Base-by-base conservation (phyloP, 2,113 vertebrate species). In the Mus spicilegus region DNA sequence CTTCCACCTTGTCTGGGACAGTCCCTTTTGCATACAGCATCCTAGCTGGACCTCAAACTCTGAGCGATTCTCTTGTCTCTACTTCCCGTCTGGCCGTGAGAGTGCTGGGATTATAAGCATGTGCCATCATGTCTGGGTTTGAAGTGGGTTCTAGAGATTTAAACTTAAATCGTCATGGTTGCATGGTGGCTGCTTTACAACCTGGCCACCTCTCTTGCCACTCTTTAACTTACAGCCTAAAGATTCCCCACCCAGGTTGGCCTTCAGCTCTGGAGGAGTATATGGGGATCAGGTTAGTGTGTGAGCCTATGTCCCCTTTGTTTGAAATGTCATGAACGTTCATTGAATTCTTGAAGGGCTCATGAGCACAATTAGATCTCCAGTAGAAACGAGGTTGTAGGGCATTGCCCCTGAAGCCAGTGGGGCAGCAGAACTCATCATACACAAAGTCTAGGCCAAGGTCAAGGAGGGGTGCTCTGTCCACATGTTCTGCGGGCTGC, bases 331-430 rank as follows among this genome's bases (percentile, higher is more conserved):
- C 77, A 22, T 16, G 10, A 89, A 17, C 2, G 36, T 51, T 36
- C 10, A 11, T 28, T n/a, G 46, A 61, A 51, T n/a, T 63, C 65
- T 73, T 54, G 14, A 26, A 81, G 70, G 42, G 49, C 22, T 20
- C 30, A 0, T 0, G 28, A 3, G 39, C n/a, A 11, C 26, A 9
- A 1, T 54, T 42, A 20, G 58, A 36, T 5, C 54, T 51, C 42
- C 0, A 0, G 1, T 7, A 51, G 42, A 65, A 51, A 13, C 16
- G 67, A 24, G 80, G 89, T 0, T 7, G 4, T 73, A 7, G 54
- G n/a, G 39, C 1, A 73, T 42, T 39, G 67, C 54, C 51, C 85
- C 28, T 17, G 42, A 61, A n/a, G 46, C 67, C 69, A 10, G 0
- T 0, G 16, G 49, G 42, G 36, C 28, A 0, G 20, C 22, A 4